Conservation (phyloP, 2,888 invertebrate genomes). For the Archaeoteleia sp. region DNA sequence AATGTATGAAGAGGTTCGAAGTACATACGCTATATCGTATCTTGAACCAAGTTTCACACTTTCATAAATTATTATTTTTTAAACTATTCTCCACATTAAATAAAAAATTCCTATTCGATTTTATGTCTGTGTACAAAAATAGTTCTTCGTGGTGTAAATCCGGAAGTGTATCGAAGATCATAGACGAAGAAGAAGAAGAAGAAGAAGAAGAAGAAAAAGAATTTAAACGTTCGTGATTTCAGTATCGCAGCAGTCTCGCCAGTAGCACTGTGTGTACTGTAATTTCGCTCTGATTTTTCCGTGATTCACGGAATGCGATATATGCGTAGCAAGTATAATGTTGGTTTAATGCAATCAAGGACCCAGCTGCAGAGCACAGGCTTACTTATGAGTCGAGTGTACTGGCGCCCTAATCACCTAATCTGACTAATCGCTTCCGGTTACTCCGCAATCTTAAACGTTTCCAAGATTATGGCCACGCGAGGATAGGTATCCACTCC, state of each 20-base stretch:
- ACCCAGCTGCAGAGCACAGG: slow-evolving; percentile 26
- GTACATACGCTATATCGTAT: no score
- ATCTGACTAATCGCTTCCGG: slow-evolving; percentile 72
- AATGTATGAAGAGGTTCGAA: no score
- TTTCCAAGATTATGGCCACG: slow-evolving; percentile 67
- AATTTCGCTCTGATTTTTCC: slow-evolving; percentile 43
- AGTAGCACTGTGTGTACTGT: slow-evolving; percentile 37
- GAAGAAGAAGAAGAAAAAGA: slow-evolving; percentile 21
- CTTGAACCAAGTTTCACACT: no score
- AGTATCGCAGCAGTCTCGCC: slow-evolving; percentile 21
- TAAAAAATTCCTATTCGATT: no score
- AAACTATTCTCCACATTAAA: no score
- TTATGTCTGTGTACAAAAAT: no score
- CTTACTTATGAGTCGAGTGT: slow-evolving; percentile 28
- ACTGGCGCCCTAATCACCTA: slow-evolving; percentile 64
- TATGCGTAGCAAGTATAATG: slow-evolving; percentile 35
- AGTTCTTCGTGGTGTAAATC: no score
- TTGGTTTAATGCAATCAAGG: slow-evolving; percentile 41
- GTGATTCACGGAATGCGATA: slow-evolving; percentile 30
- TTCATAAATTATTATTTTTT: no score
- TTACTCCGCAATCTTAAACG: slow-evolving; percentile 56
- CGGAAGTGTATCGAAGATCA: no score
- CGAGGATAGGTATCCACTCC: slow-evolving; percentile 50
- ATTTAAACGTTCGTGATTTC: slow-evolving; percentile 37
- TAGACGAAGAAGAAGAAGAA: slow-evolving; percentile 6